phyloP scores from a whole-genome alignment of 2,888 invertebrate species.

The Heliconius ismenius region DNA sequence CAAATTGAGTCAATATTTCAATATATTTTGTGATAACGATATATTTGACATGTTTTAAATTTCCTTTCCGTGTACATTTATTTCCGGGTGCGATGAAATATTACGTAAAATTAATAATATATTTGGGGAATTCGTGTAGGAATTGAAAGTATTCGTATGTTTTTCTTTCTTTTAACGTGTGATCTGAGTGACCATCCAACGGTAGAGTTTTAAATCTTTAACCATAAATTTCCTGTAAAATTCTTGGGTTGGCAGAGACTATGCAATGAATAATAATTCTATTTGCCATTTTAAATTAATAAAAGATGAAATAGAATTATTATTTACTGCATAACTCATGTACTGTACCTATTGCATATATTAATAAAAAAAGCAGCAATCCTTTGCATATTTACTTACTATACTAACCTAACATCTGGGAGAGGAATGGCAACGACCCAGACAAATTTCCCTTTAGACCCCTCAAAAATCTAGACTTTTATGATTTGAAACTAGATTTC shows the following conservation, averaged over 20 bases:
- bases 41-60: constrained; percentile 22
- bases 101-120: not conserved
- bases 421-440: not conserved
- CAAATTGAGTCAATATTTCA: constrained; percentile 31
- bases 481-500: not conserved
- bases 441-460: not conserved
- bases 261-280: too few relatives aligned
- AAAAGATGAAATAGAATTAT: too few relatives aligned
- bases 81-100: constrained; percentile 8
- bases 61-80: constrained; percentile 12
- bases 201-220: not conserved
- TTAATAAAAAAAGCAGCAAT: too few relatives aligned
- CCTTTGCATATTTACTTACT: not conserved
- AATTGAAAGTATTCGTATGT: not conserved
- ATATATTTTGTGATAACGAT: constrained; percentile 24
- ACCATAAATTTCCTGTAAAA: too few relatives aligned
- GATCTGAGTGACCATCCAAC: not conserved
- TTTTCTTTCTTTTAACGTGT: not conserved
- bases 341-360: too few relatives aligned
- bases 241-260: too few relatives aligned
- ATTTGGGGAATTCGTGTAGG: not conserved
- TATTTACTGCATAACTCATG: too few relatives aligned
- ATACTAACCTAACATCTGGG: not conserved
- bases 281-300: too few relatives aligned
- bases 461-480: not conserved